Evolutionary conservation across 2,888 invertebrate genomes (phyloP).

Genomic region (Ornithoptera alexandrae): DNA sequence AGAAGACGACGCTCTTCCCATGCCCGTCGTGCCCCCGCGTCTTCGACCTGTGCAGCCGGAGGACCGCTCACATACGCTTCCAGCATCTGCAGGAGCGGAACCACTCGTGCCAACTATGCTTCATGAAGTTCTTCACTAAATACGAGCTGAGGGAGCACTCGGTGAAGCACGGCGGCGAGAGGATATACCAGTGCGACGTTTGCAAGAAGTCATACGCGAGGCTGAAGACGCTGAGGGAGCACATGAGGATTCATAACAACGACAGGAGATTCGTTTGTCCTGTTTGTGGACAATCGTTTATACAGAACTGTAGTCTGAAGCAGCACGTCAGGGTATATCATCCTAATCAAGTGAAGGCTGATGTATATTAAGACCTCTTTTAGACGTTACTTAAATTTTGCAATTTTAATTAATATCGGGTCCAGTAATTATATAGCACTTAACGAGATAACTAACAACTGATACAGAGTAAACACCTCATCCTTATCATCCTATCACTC

Average conservation of each 20-base stretch:
- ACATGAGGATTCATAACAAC: slow-evolving; percentile 72
- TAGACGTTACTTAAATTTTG: no score
- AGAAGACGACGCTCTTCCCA: slow-evolving; percentile 65
- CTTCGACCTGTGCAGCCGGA: slow-evolving; percentile 66
- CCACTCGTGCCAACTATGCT: slow-evolving; percentile 73
- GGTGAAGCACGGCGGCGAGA: slow-evolving; percentile 75
- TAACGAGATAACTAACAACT: no score
- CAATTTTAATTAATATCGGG: no score
- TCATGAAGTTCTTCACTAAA: slow-evolving; percentile 78
- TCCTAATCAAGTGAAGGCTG: slow-evolving; percentile 56
- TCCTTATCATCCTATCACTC: no score
- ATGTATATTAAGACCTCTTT: slow-evolving; percentile 40
- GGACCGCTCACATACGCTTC: slow-evolving; percentile 66
- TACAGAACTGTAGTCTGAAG: slow-evolving; percentile 71
- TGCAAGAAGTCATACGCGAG: slow-evolving; percentile 75
- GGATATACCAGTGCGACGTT: slow-evolving; percentile 77
- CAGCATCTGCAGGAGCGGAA: slow-evolving; percentile 72
- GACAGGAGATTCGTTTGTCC: slow-evolving; percentile 67
- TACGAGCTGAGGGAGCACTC: slow-evolving; percentile 78
- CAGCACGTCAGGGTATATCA: slow-evolving; percentile 71
- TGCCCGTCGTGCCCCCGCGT: slow-evolving; percentile 68
- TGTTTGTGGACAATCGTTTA: slow-evolving; percentile 66
- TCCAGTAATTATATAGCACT: no score
- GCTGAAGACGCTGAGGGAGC: slow-evolving; percentile 68
- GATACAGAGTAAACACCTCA: no score